Base-by-base conservation (phyloP, 2,113 vertebrate genomes). In the Herpailurus yagouaroundi region DNA sequence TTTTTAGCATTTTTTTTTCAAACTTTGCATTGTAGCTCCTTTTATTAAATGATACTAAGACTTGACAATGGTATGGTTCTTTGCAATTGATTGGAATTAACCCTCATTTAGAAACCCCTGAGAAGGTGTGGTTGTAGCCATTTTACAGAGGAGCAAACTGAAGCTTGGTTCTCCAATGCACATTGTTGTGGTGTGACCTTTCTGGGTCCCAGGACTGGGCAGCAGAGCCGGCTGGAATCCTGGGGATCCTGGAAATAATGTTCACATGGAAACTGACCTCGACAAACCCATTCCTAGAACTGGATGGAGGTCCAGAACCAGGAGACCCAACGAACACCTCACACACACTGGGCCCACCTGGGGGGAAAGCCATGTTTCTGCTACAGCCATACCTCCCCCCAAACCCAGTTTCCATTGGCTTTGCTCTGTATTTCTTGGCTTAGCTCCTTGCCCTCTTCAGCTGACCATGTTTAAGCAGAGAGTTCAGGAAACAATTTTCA, bases 401-500 rank as follows among this genome's bases (percentile, higher is more conserved):
- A 69, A 85, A 87, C 64, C 80, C 50, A 71, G 31, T 38, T 94
- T 79, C 81, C 52, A 68, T 60, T 96, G 92, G 52, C 38, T 85
- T 38, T 55, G 60, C 14, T 85, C 38, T 93, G 31, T 97, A 10
- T 4, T 19, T 97, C 97, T 95, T 97, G 98, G 96, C 88, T 13
- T 77, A 41, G 57, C 2, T 48, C 71, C 63, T 41, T 96, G 92
- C 69, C 69, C 76, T 96, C 64, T 88, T 95, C 71, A 88, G 95
- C 92, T 83, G 95, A 96, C 74, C 64, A 55, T 18, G 41, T 80
- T 82, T 92, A 92, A 76, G 29, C 16, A 79, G 83, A 93, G 50
- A 96, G 81, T 63, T 55, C 93, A 97, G 93, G 97, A 96, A 96
- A 89, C 52, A 85, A 82, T 97, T 97, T 97, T 81, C 31, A 50